Percentiles rank a stretch among this genome's conserved stretches.
phyloP scores from a whole-genome alignment of 2,888 invertebrate species.

The Anoplius nigerrimus region DNA sequence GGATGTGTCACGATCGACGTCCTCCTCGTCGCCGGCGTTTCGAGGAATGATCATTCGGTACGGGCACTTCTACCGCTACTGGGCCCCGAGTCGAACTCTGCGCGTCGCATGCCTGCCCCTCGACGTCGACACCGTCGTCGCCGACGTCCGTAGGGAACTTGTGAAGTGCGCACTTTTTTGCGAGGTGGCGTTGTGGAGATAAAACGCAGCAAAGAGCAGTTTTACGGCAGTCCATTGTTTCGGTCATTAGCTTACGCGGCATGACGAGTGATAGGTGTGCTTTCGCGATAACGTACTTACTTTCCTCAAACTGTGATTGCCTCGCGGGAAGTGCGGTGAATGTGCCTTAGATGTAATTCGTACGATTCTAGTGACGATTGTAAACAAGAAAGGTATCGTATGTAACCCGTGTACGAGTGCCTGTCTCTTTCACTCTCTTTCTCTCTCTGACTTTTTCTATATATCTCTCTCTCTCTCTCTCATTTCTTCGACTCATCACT shows the following conservation, averaged over 20 bases:
- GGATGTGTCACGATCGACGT: too few species aligned
- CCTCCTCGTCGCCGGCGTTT: too few species aligned
- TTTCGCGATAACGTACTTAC: slow-evolving; percentile 60
- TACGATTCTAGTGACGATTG: slow-evolving; percentile 34
- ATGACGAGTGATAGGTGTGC: slow-evolving; percentile 64
- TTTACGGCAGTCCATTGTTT: slow-evolving; percentile 59
- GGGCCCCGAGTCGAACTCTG: too few species aligned
- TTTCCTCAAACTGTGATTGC: slow-evolving; percentile 51
- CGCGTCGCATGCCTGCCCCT: too few species aligned
- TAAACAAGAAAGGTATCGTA: slow-evolving; percentile 44
- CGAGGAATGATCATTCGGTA: too few species aligned
- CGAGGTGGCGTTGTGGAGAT: slow-evolving; percentile 58
- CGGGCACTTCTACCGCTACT: too few species aligned
- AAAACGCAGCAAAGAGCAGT: slow-evolving; percentile 45
- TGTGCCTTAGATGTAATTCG: slow-evolving; percentile 44
- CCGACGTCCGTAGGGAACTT: not conserved
- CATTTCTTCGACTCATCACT: too few species aligned
- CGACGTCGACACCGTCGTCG: too few species aligned
- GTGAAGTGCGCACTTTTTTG: slow-evolving; percentile 32
- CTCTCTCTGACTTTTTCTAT: not conserved
- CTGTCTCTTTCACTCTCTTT: not conserved
- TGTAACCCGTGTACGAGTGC: slow-evolving; percentile 17
- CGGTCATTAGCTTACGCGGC: slow-evolving; percentile 61
- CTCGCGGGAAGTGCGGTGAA: slow-evolving; percentile 49
- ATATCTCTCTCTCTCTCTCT: not conserved